Evolutionary conservation across 53 echinoderm and acorn worm species (phyloP), one percentile per base, ranked within the genome.

Genomic region (Antedon mediterranea): DNA sequence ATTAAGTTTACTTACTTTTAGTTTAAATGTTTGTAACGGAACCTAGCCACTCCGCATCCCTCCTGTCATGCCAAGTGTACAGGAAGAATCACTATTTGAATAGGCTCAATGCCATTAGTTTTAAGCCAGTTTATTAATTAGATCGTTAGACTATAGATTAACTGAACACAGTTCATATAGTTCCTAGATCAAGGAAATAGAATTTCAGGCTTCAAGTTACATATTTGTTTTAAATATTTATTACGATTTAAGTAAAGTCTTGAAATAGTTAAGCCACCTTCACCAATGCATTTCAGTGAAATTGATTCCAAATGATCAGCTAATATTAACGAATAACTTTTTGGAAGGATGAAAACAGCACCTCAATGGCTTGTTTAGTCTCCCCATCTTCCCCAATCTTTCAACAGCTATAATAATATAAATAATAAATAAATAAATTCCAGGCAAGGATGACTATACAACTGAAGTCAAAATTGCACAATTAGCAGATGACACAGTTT

Each of bases 341-440:
- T 20, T 8, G 32, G 72, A 89, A 89, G 31, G 71, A 41, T 9
- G 32, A 70, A 71, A 75, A 84, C 75, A 84, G 32, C 32, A 74
- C 42, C 75, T 82, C 74, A 13, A 85, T 42, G 30, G 85, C 71
- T 71, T 79, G 79, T 72, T 83, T 89, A 15, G 74, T 43, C 5
- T 57, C 57, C 57, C 29, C 42, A 81, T 14, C 78, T 31, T 43
- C 72, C 80, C 71, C 80, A 71, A 9, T 75, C 34, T 31, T 75
- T 43, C 42, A 89, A 72, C 27, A 89, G 72, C 4, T n/a, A n/a
- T n/a, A n/a, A n/a, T n/a, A n/a, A n/a, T n/a, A n/a, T n/a, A n/a
- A n/a, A n/a, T n/a, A n/a, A n/a, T n/a, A n/a, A n/a, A n/a, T n/a
- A n/a, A n/a, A n/a, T n/a, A n/a, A n/a, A n/a, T n/a, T n/a, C n/a